Base-by-base conservation (phyloP, 2,797 vertebrate species). In the Silurus lanzhouensis region DNA sequence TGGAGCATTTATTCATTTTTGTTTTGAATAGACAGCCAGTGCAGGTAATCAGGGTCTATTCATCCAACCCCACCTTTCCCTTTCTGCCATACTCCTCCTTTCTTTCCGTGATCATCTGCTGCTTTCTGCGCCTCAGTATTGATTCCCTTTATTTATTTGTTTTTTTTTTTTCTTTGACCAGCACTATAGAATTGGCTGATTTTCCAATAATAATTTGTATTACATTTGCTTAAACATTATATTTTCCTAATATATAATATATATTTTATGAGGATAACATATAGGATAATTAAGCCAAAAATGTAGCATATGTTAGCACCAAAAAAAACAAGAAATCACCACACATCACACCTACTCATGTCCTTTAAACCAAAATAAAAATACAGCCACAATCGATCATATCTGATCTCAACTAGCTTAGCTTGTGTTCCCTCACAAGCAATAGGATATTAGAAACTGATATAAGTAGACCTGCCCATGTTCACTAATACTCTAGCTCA, bases 1-100 rank as follows among this genome's bases (percentile, higher is more conserved):
- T 0, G 2, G 17, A 22, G 6, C 3, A 38, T 72, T 46, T 48
- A 57, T 38, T 71, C 3, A 13, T 31, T 88, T 89, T 92, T 88
- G 84, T 90, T 87, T 48, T 91, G 91, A 91, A 91, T 88, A 90
- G 78, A 90, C 67, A 83, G 82, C 88, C 89, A 88, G 91, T 25
- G 17, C 25, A 75, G 78, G 91, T 92, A 93, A 94, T 94, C 91
- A 94, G 91, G 88, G 87, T 86, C 91, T 91, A 91, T 94, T 94
- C 93, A 92, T 81, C 22, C 48, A 48, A 55, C 60, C 81, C 58
- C 70, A 60, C 85, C 58, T 79, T 84, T 25, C 38, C 20, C 63
- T 72, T 31, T 79, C 60, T 20, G 6, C 44, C 48, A 25, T 48
- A 20, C 22, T 75, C 44, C 70, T 46, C 48, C 52, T 82, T 58